phyloP scores from a whole-genome alignment of 1,140 invertebrate genomes.

The Pristionchus pacificus region DNA sequence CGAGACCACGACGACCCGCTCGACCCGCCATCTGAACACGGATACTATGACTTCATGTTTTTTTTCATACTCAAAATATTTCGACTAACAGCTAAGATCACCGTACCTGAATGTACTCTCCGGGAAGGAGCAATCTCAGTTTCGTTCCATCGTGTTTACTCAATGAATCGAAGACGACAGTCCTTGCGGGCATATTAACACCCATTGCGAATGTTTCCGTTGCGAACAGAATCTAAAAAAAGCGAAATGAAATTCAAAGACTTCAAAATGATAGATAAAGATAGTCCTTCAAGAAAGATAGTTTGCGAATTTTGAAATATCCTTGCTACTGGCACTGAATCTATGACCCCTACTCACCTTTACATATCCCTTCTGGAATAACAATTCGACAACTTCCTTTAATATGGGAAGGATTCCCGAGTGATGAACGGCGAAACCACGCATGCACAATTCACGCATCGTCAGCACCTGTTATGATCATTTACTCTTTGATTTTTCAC shows the following conservation, averaged over 20 bases:
- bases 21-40: constrained; percentile 81
- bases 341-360: constrained; percentile 69
- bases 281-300: too few relatives aligned
- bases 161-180: constrained; percentile 89
- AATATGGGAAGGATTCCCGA: constrained; percentile 92
- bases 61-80: too few relatives aligned
- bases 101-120: constrained; percentile 75
- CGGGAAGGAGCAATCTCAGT: constrained; percentile 73
- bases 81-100: too few relatives aligned
- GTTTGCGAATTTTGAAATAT: too few relatives aligned
- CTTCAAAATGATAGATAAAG: too few relatives aligned
- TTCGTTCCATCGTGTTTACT: constrained; percentile 82
- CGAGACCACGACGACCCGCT: constrained; percentile 85
- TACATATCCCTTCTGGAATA: constrained; percentile 84
- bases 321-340: too few relatives aligned
- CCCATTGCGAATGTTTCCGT: constrained; percentile 99
- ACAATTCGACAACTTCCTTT: constrained; percentile 94
- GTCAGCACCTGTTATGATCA: constrained; percentile 66
- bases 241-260: too few relatives aligned
- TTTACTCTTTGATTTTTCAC: too few relatives aligned
- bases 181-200: constrained; percentile 93
- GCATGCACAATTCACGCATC: constrained; percentile 73
- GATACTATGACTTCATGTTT: too few relatives aligned
- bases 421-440: constrained; percentile 91
- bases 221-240: constrained; percentile 74